These are phyloP conservation scores for Mionectes macconnelli DNA, from an alignment of 2,113 vertebrate genomes.

Conservation along the genomic window DNA sequence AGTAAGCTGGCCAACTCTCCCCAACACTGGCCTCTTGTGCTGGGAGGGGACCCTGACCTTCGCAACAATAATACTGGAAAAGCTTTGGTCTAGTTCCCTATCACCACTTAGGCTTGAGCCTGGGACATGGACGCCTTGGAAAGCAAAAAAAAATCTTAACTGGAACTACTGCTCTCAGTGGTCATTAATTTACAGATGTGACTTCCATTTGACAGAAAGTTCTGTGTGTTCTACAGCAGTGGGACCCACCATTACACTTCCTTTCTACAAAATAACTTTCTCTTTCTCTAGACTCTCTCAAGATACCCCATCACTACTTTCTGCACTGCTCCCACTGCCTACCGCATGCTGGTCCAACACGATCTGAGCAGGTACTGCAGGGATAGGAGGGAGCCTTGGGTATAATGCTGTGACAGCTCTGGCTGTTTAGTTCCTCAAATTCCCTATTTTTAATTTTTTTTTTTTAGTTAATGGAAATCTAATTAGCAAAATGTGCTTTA, in stretches of 20 bases:
- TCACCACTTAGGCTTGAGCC: neutral
- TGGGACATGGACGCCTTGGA: neutral
- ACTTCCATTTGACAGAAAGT: neutral
- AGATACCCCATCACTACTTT: constrained; percentile 77
- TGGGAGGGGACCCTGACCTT: neutral
- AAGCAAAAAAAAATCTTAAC: neutral
- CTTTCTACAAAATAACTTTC: neutral
- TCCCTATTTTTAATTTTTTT: neutral
- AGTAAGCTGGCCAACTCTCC: neutral
- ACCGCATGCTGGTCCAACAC: constrained; percentile 76
- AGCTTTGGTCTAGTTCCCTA: neutral
- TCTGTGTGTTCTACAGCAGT: neutral
- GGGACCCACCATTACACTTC: neutral
- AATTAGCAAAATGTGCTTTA: neutral
- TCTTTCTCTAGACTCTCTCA: constrained; percentile 72
- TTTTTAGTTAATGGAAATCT: neutral
- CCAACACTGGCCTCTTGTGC: neutral
- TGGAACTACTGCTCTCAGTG: neutral
- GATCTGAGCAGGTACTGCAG: constrained; percentile 74
- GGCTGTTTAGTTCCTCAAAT: neutral
- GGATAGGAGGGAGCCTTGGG: neutral
- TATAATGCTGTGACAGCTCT: neutral
- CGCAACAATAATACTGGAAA: neutral
- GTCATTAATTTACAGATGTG: neutral
- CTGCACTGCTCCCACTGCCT: constrained; percentile 80